Percentiles rank a stretch among this genome's conserved stretches.
Conservation (phyloP, 2,113 vertebrate genomes). For the Blennius ocellaris region DNA sequence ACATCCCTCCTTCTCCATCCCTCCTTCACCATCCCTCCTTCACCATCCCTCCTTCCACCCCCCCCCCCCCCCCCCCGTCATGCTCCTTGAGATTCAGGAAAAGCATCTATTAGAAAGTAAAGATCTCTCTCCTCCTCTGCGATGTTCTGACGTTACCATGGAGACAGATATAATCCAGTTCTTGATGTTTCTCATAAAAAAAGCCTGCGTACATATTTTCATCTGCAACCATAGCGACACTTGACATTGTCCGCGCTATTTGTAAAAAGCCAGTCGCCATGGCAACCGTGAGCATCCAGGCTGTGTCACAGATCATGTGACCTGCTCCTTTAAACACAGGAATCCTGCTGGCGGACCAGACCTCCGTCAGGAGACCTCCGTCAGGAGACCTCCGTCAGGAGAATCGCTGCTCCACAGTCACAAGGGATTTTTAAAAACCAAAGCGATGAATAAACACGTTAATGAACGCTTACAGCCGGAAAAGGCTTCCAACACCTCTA, state of each 20-base stretch:
- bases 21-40: no score
- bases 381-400: no score
- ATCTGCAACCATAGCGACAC: slow-evolving; percentile 80
- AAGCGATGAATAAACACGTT: no score
- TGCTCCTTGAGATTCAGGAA: slow-evolving; percentile 62
- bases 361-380: no score
- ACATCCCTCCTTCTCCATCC: no score
- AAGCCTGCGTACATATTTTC: slow-evolving; percentile 76
- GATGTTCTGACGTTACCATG: slow-evolving; percentile 79
- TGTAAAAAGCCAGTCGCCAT: slow-evolving; percentile 79
- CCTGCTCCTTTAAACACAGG: slow-evolving; percentile 58
- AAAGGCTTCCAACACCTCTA: no score
- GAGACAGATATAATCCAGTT: slow-evolving; percentile 80
- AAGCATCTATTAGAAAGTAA: slow-evolving; percentile 72
- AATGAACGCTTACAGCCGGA: no score
- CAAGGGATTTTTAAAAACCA: no score
- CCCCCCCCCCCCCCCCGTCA: slow-evolving; percentile 24
- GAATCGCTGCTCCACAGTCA: no score
- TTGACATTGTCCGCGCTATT: slow-evolving; percentile 78
- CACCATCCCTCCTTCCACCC: no score
- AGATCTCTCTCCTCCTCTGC: slow-evolving; percentile 70
- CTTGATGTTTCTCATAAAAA: slow-evolving; percentile 78
- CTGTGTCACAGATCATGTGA: slow-evolving; percentile 73
- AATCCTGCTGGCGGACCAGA: slow-evolving; percentile 13
- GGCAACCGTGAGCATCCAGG: slow-evolving; percentile 73